Evolutionary conservation across 2,113 vertebrate species (phyloP).

Genomic region (Cricetomys ansorgei): DNA sequence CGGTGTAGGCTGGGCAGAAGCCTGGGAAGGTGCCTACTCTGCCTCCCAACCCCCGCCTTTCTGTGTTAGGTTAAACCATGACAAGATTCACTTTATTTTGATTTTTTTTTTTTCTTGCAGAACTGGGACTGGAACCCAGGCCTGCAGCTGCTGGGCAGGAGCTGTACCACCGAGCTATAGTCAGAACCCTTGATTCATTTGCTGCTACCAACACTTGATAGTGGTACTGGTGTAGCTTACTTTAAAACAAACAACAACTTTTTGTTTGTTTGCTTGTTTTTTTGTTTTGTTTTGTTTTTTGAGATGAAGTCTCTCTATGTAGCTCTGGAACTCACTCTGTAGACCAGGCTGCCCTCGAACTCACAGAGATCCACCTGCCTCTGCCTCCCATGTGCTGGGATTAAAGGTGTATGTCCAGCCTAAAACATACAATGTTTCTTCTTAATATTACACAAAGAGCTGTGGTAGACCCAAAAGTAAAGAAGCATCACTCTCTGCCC

Average conservation of each 20-base stretch:
- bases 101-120: not conserved
- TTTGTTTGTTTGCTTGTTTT: fast-evolving
- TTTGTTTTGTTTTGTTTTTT: no score
- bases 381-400: not conserved
- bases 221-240: not conserved
- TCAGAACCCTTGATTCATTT: not conserved
- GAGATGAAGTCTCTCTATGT: not conserved
- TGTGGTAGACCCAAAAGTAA: conserved; percentile 37
- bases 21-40: not conserved
- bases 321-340: not conserved
- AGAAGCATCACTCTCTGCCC: conserved; percentile 75
- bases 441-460: not conserved
- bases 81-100: not conserved
- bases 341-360: not conserved
- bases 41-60: not conserved
- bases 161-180: not conserved
- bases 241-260: not conserved
- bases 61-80: not conserved
- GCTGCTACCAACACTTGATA: not conserved
- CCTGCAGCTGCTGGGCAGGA: not conserved
- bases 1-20: not conserved
- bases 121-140: not conserved
- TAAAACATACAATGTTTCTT: not conserved
- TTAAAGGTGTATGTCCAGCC: not conserved
- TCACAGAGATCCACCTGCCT: not conserved